Percentiles rank a stretch among this genome's conserved stretches.
Evolutionary conservation across 1,140 invertebrate genomes (phyloP).

Genomic region (Carposina sasakii): DNA sequence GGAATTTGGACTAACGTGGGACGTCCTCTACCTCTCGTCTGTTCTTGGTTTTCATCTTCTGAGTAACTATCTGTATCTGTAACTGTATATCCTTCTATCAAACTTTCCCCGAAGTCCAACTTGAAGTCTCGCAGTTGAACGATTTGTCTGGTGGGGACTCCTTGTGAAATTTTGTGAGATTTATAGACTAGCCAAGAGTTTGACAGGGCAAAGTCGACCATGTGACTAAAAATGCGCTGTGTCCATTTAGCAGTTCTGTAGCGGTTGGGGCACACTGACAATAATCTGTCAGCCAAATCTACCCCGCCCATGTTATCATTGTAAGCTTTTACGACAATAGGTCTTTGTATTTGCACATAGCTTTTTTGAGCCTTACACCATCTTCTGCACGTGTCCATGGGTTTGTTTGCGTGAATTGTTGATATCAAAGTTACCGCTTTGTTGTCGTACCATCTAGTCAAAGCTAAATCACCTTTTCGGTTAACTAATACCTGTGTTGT

Average conservation of each 20-base stretch:
- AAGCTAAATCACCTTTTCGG: background rate
- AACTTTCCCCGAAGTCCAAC: background rate
- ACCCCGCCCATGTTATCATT: constrained; percentile 5
- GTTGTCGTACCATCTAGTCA: constrained; percentile 1
- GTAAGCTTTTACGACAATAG: background rate
- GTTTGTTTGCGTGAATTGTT: background rate
- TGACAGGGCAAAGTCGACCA: constrained; percentile 2
- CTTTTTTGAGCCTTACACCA: background rate
- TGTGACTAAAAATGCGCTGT: background rate
- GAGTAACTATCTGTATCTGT: background rate
- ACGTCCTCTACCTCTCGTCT: too few relatives aligned
- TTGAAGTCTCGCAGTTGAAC: constrained; percentile 3
- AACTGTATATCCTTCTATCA: background rate
- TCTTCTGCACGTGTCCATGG: background rate
- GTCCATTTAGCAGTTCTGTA: constrained; percentile 8
- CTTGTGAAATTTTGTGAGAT: background rate
- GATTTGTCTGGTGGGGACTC: background rate
- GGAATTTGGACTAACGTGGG: too few relatives aligned
- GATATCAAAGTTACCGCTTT: constrained; percentile 1
- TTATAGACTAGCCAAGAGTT: constrained; percentile 6
- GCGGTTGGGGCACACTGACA: constrained; percentile 2
- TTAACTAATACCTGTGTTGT: background rate
- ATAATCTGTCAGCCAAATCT: constrained; percentile 3
- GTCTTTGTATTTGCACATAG: background rate
- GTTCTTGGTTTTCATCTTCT: background rate